phyloP scores from a whole-genome alignment of 2,113 vertebrate species.

The Labeo catla region DNA sequence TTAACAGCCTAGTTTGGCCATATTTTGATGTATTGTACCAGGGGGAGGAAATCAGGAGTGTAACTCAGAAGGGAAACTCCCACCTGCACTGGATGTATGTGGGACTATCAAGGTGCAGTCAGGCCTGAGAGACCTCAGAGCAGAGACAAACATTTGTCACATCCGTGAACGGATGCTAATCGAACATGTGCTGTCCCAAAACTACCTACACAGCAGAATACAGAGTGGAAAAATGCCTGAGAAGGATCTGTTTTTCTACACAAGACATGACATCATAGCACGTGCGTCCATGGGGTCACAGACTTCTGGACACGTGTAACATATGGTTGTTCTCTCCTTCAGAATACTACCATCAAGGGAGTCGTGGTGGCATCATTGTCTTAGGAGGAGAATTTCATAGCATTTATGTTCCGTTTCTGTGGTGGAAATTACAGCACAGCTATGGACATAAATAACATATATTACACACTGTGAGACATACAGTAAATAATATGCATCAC shows the following conservation, averaged over 20 bases:
- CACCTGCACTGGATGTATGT: conserved; percentile 27
- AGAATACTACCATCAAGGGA: not conserved
- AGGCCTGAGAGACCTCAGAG: conserved; percentile 32
- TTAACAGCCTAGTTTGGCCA: conserved; percentile 34
- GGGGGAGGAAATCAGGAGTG: not conserved
- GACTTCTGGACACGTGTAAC: not conserved
- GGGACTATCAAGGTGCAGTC: not conserved
- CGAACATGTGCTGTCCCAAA: conserved; percentile 29
- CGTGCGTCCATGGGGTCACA: not conserved
- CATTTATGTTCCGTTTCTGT: not conserved
- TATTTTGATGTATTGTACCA: conserved; percentile 27
- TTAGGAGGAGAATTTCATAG: not conserved
- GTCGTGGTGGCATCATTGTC: not conserved
- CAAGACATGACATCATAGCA: not conserved
- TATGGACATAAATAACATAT: not conserved
- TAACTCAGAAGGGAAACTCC: conserved; percentile 26
- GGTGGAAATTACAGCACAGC: not conserved
- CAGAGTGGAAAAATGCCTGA: not conserved
- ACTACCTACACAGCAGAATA: conserved; percentile 7
- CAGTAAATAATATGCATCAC: not conserved
- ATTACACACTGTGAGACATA: not conserved
- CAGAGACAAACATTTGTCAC: conserved; percentile 32
- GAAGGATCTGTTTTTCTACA: conserved; percentile 15
- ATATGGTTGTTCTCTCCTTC: not conserved
- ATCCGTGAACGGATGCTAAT: conserved; percentile 2